Evolutionary conservation across 2,888 invertebrate genomes (phyloP), one percentile per base, ranked within the genome.

Genomic region (Arctia plantaginis): DNA sequence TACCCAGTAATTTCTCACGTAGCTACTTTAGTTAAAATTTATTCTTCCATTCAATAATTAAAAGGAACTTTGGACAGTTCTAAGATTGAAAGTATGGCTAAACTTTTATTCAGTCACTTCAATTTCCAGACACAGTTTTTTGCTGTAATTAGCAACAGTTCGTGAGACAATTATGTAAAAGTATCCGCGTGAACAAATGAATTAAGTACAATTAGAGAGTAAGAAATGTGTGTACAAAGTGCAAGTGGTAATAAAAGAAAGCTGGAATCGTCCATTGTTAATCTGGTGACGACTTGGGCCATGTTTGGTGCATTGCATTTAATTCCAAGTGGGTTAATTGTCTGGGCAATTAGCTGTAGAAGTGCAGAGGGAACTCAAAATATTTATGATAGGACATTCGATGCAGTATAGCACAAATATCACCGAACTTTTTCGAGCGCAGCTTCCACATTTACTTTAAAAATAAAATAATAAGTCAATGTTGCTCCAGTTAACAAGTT

Each of bases 301-400:
- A 71, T 78, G 80, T 85, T 86, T 82, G 81, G 88, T 86, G 84
- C 87, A 87, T 83, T 84, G 77, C 81, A 78, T 78, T 79, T 81
- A 77, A 78, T 87, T 83, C 76, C 85, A 91, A 87, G 85, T 85
- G 83, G 90, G 91, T 89, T 92, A 93, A 93, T 93, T 91, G 89
- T 88, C 75, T 73, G 69, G 81, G 90, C 90, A 93, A 92, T 93
- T 93, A 93, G 88, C 85, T 80, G 80, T 78, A 85, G 88, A 86
- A 87, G 86, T 83, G 84, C 80, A 82, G 86, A 84, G 86, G 81
- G 83, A 79, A 80, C 80, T 78, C 84, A 84, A 86, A 87, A 88
- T 87, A 89, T 89, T 89, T 89, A 88, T 85, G 85, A 85, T 82
- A 85, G 80, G 78, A 82, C 82, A 76, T 80, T 82, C 76, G 75